These are phyloP conservation scores for Thripadectes ignobilis DNA, from an alignment of 2,797 vertebrate species.

Conservation along the genomic window DNA sequence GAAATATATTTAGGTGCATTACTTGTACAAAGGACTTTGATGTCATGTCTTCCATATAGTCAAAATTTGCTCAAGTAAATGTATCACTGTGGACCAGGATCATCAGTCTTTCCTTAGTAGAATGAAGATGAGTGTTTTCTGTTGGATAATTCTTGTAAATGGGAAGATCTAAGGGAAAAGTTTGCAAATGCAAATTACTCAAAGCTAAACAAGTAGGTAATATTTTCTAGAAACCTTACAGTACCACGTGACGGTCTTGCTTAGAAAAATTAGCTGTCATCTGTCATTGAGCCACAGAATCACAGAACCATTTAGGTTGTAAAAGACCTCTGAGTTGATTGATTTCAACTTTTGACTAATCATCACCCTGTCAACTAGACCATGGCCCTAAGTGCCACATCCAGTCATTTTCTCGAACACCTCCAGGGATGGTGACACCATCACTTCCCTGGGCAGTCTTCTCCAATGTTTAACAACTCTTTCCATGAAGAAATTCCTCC, in stretches of 20 bases:
- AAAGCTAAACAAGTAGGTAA: neutral
- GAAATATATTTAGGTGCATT: neutral
- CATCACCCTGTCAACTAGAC: neutral
- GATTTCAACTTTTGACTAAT: neutral
- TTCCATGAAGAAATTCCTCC: neutral
- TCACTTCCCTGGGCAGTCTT: neutral
- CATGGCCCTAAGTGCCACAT: accelerated
- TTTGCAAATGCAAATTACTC: neutral
- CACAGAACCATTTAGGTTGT: neutral
- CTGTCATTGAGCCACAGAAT: neutral
- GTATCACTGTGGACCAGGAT: neutral
- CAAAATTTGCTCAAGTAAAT: neutral
- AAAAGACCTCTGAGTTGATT: neutral
- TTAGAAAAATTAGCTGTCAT: neutral
- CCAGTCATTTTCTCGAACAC: neutral
- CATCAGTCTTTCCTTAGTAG: neutral
- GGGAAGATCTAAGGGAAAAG: neutral
- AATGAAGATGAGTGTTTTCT: neutral
- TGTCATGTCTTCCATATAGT: neutral
- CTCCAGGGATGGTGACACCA: neutral
- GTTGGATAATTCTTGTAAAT: neutral
- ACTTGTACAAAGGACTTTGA: neutral
- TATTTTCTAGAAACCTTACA: neutral
- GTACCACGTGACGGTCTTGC: neutral
- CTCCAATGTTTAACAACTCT: neutral